Evolutionary conservation across 2,888 invertebrate genomes (phyloP).

Genomic region (Thereva unica): DNA sequence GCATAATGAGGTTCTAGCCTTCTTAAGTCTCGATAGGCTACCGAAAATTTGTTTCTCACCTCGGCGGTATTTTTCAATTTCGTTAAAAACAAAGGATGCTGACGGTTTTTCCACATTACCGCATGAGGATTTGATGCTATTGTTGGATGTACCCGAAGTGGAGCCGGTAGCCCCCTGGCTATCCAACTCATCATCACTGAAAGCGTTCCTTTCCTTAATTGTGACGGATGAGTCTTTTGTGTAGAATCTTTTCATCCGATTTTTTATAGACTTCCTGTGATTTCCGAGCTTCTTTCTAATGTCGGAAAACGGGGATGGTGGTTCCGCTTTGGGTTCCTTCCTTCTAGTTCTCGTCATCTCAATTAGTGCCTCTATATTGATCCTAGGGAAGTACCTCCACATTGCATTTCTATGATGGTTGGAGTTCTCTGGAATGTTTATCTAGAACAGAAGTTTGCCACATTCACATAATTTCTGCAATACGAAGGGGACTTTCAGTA

Average conservation of each 20-base stretch:
- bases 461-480: constrained; percentile 8
- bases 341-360: constrained; percentile 46
- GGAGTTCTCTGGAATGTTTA: constrained; percentile 46
- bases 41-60: constrained; percentile 45
- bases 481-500: constrained; percentile 3
- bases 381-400: constrained; percentile 49
- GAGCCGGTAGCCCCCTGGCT: constrained; percentile 40
- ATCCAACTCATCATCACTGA: constrained; percentile 42
- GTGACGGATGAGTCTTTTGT: constrained; percentile 36
- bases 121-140: constrained; percentile 39
- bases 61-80: constrained; percentile 40
- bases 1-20: constrained; percentile 42
- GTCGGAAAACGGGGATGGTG: constrained; percentile 46
- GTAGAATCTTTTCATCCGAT: constrained; percentile 48
- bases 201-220: constrained; percentile 38
- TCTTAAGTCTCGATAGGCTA: constrained; percentile 46
- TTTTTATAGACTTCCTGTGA: constrained; percentile 49
- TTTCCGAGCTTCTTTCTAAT: constrained; percentile 48
- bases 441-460: constrained; percentile 43
- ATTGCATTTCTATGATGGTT: constrained; percentile 41
- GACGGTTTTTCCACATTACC: constrained; percentile 25
- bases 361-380: constrained; percentile 47
- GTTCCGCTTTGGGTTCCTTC: constrained; percentile 37
- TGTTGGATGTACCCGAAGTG: constrained; percentile 38
- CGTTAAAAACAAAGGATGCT: constrained; percentile 34